A percentile compares a stretch with the other conserved stretches of the same genome.
phyloP scores from a whole-genome alignment of 2,113 vertebrate species.

The Melanocharis versteri region DNA sequence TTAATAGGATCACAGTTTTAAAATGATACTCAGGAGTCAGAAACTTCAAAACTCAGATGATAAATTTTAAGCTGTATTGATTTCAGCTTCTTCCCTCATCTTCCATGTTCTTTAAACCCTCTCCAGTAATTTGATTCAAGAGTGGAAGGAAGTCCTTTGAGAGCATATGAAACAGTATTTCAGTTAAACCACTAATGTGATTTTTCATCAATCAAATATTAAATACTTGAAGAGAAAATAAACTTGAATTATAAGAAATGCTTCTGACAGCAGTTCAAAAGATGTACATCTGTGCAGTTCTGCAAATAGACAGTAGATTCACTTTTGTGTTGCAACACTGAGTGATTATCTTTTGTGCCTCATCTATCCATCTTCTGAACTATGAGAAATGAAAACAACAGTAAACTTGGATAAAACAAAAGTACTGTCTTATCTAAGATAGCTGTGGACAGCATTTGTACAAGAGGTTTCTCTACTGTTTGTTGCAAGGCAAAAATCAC shows the following conservation, averaged over 20 bases:
- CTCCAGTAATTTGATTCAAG: constrained; percentile 23
- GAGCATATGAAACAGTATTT: not conserved
- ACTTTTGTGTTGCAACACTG: not conserved
- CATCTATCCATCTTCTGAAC: not conserved
- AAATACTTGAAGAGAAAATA: constrained; percentile 27
- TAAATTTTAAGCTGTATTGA: constrained; percentile 39
- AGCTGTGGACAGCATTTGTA: not conserved
- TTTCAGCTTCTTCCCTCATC: constrained; percentile 26
- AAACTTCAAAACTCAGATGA: constrained; percentile 13
- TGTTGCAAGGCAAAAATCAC: not conserved
- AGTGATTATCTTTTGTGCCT: not conserved
- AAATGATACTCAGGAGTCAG: not conserved
- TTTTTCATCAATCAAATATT: constrained; percentile 48
- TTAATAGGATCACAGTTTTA: not conserved
- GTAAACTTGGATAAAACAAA: not conserved
- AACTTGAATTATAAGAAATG: not conserved
- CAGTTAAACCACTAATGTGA: constrained; percentile 22
- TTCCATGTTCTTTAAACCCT: constrained; percentile 2
- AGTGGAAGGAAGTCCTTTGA: constrained; percentile 7
- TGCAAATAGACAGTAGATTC: not conserved
- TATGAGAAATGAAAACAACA: constrained; percentile 15
- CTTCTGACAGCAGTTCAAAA: not conserved
- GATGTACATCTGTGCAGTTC: not conserved
- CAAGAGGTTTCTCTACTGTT: not conserved
- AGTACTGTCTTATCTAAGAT: not conserved